phyloP scores from a whole-genome alignment of 2,797 vertebrate genomes.

The Synanceia verrucosa region DNA sequence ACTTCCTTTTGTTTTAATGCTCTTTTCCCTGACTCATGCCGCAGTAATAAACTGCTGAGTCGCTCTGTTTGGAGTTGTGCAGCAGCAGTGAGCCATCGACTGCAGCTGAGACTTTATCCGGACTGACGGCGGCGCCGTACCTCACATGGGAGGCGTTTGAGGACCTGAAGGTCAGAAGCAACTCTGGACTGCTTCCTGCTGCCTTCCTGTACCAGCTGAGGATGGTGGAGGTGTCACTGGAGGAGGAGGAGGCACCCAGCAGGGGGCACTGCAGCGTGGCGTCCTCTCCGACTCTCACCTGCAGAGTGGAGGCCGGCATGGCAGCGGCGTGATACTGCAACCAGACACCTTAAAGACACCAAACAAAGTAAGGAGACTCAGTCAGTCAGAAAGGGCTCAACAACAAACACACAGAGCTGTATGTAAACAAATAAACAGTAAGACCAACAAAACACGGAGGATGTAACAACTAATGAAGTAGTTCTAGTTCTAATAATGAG shows the following conservation, averaged over 20 bases:
- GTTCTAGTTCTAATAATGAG: not conserved
- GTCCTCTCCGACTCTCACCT: slow-evolving; percentile 33
- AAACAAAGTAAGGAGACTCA: not conserved
- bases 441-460: not conserved
- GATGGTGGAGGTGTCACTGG: not conserved
- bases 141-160: not conserved
- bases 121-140: not conserved
- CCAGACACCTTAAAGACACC: slow-evolving; percentile 6
- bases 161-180: slow-evolving; percentile 37
- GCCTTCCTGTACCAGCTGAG: slow-evolving; percentile 66
- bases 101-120: not conserved
- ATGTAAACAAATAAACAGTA: not conserved
- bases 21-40: not conserved
- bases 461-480: not conserved
- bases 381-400: too few relatives aligned
- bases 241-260: slow-evolving; percentile 9
- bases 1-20: accelerated
- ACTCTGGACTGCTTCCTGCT: not conserved
- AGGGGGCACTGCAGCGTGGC: slow-evolving; percentile 60
- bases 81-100: slow-evolving; percentile 54
- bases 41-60: slow-evolving; percentile 61
- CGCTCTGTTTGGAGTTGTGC: not conserved
- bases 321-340: not conserved
- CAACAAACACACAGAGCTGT: not conserved
- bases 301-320: not conserved